Conservation (phyloP, 2,797 vertebrate species). For the Channallabes apus region DNA sequence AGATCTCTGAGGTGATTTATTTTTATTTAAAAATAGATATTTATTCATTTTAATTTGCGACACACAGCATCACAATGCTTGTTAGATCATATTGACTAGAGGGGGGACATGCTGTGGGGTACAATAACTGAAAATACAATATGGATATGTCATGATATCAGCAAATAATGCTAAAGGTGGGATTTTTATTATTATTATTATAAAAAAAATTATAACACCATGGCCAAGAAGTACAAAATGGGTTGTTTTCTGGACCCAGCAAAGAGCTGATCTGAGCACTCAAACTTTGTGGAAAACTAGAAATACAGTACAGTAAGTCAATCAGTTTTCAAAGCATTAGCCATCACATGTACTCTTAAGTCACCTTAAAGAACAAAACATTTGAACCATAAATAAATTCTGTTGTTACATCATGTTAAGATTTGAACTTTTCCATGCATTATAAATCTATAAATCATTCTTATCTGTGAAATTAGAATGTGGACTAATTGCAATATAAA, state of each 20-base stretch:
- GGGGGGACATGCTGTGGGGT: background rate
- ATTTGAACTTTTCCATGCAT: background rate
- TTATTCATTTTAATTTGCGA: conserved; percentile 6
- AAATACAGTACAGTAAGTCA: no score
- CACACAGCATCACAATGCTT: background rate
- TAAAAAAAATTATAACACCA: background rate
- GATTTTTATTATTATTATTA: background rate
- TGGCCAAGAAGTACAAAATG: background rate
- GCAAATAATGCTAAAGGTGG: background rate
- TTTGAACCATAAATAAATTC: background rate
- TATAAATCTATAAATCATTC: background rate
- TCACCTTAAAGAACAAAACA: background rate
- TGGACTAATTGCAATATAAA: background rate
- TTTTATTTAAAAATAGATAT: background rate
- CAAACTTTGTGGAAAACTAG: background rate
- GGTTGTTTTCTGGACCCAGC: background rate
- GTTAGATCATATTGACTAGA: background rate
- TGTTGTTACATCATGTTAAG: background rate
- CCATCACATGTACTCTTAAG: background rate
- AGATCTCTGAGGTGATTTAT: background rate
- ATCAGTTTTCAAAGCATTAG: background rate
- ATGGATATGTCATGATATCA: background rate
- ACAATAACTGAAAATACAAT: background rate
- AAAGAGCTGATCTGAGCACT: background rate
- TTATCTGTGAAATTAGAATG: background rate